Conservation (phyloP, 2,888 invertebrate species). For the Ectemnius continuus region DNA sequence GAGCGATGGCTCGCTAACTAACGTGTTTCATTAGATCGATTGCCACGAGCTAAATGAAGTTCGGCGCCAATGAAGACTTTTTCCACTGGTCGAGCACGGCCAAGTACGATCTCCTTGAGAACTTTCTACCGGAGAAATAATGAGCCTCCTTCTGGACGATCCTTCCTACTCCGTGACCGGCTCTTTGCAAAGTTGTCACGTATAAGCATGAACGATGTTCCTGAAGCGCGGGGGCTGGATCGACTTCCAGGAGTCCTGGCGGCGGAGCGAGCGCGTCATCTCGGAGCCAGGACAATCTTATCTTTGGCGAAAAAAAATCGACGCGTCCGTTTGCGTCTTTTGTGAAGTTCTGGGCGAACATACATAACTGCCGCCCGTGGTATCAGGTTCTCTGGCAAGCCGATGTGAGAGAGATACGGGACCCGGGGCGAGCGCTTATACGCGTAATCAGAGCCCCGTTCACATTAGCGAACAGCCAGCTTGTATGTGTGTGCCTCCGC, state of each 20-base stretch:
- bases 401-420: slow-evolving; percentile 68
- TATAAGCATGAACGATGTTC: slow-evolving; percentile 11
- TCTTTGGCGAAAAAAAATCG: slow-evolving; percentile 72
- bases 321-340: slow-evolving; percentile 71
- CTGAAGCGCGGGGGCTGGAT: slow-evolving; percentile 34
- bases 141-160: too few species aligned
- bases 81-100: too few species aligned
- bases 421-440: slow-evolving; percentile 54
- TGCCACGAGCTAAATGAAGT: too few species aligned
- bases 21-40: too few species aligned
- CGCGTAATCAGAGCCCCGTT: slow-evolving; percentile 72
- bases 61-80: too few species aligned
- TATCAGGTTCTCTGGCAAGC: slow-evolving; percentile 70
- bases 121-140: too few species aligned
- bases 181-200: slow-evolving; percentile 7
- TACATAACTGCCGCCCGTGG: slow-evolving; percentile 62
- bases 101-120: too few species aligned
- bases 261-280: slow-evolving; percentile 6
- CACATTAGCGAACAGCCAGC: slow-evolving; percentile 53
- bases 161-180: too few species aligned
- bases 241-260: slow-evolving; percentile 38
- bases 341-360: slow-evolving; percentile 68
- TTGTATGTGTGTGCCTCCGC: too few species aligned
- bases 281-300: slow-evolving; percentile 68
- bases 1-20: too few species aligned